A percentile compares a stretch with the other conserved stretches of the same genome.
These are phyloP conservation scores for Diabrotica virgifera DNA, from an alignment of 1,140 invertebrate species.

Conservation along the genomic window DNA sequence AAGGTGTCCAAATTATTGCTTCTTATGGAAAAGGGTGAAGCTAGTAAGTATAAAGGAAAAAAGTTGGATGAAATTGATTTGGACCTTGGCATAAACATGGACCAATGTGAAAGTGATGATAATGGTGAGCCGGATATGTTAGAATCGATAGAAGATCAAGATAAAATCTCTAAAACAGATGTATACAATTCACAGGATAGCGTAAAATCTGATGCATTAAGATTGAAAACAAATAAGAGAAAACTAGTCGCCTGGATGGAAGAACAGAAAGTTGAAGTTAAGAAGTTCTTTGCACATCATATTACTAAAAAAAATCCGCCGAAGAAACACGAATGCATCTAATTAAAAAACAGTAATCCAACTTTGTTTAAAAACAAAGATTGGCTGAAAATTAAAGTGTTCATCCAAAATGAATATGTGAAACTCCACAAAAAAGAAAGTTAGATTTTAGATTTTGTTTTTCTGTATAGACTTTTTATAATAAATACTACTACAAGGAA, in stretches of 20 bases:
- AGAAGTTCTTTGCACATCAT: slow-evolving; percentile 28
- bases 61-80: no score
- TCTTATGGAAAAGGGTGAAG: no score
- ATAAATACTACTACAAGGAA: no score
- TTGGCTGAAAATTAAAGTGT: no score
- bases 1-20: no score
- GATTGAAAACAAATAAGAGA: slow-evolving; percentile 6
- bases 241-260: slow-evolving; percentile 9
- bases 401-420: no score
- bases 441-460: no score
- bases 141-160: slow-evolving; percentile 40
- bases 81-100: slow-evolving; percentile 31
- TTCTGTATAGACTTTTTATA: no score
- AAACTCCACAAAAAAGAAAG: no score
- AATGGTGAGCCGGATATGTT: slow-evolving; percentile 36
- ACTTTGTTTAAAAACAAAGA: slow-evolving; percentile 25
- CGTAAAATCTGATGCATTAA: background rate
- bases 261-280: slow-evolving; percentile 5
- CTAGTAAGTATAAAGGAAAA: no score
- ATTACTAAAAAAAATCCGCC: slow-evolving; percentile 30
- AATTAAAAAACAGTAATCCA: slow-evolving; percentile 13
- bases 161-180: slow-evolving; percentile 42
- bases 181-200: slow-evolving; percentile 27
- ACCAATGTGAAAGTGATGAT: slow-evolving; percentile 37
- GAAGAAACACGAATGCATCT: slow-evolving; percentile 26